Conservation (phyloP, 2,797 vertebrate genomes). For the Ispidina lecontei region DNA sequence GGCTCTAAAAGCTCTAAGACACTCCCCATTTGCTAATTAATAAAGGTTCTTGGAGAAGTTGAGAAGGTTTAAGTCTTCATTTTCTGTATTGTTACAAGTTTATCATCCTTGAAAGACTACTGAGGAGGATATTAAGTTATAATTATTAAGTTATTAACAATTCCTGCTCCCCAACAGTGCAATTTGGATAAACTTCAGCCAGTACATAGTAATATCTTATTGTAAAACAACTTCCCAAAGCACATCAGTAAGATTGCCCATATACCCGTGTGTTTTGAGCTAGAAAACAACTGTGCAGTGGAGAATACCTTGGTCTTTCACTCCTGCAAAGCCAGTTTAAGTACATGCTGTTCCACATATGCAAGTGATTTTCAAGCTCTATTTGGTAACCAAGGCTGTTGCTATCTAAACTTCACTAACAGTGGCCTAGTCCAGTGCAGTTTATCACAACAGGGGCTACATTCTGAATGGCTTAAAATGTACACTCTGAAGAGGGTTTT, state of each 20-base stretch:
- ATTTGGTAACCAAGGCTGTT: background rate
- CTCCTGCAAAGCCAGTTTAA: constrained; percentile 1
- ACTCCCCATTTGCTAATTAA: background rate
- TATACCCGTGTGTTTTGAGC: background rate
- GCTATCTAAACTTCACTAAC: background rate
- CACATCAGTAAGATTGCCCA: background rate
- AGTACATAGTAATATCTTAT: background rate
- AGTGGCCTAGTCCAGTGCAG: background rate
- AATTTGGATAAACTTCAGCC: background rate
- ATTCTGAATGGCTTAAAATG: background rate
- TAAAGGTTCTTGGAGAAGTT: background rate
- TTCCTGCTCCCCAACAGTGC: background rate
- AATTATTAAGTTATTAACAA: background rate
- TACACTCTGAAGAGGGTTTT: background rate
- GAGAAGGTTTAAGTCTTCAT: background rate
- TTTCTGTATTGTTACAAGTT: background rate
- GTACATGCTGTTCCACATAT: constrained; percentile 25
- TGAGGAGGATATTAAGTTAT: too few species aligned
- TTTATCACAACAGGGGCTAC: background rate
- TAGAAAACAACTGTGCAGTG: background rate
- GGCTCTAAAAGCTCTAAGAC: background rate
- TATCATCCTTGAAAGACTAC: background rate
- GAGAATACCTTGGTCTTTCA: constrained; percentile 29
- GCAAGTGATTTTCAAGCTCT: constrained; percentile 1
- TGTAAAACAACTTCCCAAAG: too few species aligned